Evolutionary conservation across 2,797 vertebrate genomes (phyloP).

Genomic region (Sebastes hubbsi): DNA sequence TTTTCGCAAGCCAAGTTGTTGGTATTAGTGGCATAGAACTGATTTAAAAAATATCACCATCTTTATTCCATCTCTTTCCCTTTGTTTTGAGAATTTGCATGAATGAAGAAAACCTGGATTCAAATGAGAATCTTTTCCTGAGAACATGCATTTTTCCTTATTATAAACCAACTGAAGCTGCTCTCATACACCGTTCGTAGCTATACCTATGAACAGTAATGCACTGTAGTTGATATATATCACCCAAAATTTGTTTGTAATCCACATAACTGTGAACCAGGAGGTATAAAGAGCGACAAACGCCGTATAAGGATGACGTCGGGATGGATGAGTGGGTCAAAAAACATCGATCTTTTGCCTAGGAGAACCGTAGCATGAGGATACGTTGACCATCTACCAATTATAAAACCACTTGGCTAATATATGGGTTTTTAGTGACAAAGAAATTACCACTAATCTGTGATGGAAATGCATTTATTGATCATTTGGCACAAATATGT

Average conservation of each 20-base stretch:
- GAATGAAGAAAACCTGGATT: not conserved
- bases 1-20: not conserved
- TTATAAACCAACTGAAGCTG: not conserved
- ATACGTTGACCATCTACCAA: not conserved
- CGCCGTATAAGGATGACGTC: rapidly evolving
- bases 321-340: too few species aligned
- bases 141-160: not conserved
- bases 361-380: not conserved
- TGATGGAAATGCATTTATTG: not conserved
- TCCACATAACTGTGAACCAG: too few species aligned
- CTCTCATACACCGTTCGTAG: too few species aligned
- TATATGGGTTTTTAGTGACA: not conserved
- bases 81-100: not conserved
- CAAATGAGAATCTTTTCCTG: not conserved
- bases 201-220: too few species aligned
- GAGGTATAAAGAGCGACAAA: too few species aligned
- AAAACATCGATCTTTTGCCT: too few species aligned
- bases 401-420: not conserved
- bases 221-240: too few species aligned
- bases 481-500: not conserved
- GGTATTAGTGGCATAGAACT: not conserved
- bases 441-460: not conserved
- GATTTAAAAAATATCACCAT: not conserved
- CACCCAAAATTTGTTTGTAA: too few species aligned
- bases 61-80: not conserved